Percentiles rank a stretch among this genome's conserved stretches.
phyloP scores from a whole-genome alignment of 2,797 vertebrate genomes.

The Typhlichthys eigenmanni region DNA sequence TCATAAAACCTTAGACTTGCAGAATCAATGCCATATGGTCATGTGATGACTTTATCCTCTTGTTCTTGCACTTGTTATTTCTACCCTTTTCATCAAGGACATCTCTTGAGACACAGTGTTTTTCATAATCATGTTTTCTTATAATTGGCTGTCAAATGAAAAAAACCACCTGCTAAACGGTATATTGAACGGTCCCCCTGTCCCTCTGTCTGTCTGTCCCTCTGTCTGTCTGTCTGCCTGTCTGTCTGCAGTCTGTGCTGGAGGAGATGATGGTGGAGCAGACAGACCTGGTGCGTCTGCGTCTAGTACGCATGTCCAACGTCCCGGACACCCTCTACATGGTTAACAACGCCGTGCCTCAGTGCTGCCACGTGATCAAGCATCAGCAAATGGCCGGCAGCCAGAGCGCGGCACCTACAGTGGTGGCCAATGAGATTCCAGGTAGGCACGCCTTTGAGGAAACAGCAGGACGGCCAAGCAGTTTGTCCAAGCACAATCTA shows the following conservation, averaged over 20 bases:
- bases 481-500: too few relatives aligned
- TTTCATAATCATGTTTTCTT: too few relatives aligned
- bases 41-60: too few relatives aligned
- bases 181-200: neutral
- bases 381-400: constrained; percentile 91
- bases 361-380: constrained; percentile 95
- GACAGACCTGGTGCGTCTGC: constrained; percentile 91
- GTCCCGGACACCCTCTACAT: constrained; percentile 98
- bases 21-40: too few relatives aligned
- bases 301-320: constrained; percentile 98
- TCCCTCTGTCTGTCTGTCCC: neutral
- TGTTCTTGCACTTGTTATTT: constrained; percentile 39
- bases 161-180: neutral
- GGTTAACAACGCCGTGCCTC: constrained; percentile 94
- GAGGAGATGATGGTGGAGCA: constrained; percentile 99
- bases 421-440: constrained; percentile 98
- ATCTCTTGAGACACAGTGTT: neutral
- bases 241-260: constrained; percentile 83
- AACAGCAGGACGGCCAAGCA: neutral
- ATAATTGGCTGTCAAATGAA: too few relatives aligned
- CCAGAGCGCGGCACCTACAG: constrained; percentile 88
- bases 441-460: constrained; percentile 71
- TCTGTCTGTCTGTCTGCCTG: constrained; percentile 18
- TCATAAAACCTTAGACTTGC: too few relatives aligned
- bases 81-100: neutral